phyloP scores from a whole-genome alignment of 1,140 invertebrate species.

The Eciton burchellii region DNA sequence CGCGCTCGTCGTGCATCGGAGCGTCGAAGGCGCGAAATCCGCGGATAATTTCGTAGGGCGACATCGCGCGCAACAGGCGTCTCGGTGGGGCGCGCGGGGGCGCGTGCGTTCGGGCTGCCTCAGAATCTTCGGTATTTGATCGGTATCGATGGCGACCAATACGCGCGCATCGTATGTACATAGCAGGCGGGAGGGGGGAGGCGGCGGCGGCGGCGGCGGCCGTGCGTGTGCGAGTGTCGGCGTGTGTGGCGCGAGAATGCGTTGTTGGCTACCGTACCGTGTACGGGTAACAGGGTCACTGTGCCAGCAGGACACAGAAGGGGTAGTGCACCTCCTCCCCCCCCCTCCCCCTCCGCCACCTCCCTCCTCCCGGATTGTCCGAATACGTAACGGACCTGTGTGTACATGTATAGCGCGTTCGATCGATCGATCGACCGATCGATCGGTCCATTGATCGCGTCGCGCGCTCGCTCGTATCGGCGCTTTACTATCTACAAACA shows the following conservation, averaged over 20 bases:
- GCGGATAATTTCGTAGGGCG: conserved; percentile 71
- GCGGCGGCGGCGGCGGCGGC: no score
- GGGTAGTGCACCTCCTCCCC: conserved; percentile 67
- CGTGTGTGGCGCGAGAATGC: conserved; percentile 65
- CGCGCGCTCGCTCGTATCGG: conserved; percentile 35
- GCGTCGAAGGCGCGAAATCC: conserved; percentile 63
- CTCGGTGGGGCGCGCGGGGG: conserved; percentile 66
- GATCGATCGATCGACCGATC: conserved; percentile 61
- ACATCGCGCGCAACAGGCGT: conserved; percentile 79
- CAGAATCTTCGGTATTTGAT: conserved; percentile 83
- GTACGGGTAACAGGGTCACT: conserved; percentile 77
- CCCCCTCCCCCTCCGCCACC: conserved; percentile 48
- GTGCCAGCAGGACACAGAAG: conserved; percentile 76
- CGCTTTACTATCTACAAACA: conserved; percentile 71
- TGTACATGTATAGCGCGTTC: conserved; percentile 39
- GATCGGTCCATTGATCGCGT: conserved; percentile 71
- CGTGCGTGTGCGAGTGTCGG: conserved; percentile 47
- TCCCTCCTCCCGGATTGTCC: conserved; percentile 61
- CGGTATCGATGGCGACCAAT: conserved; percentile 76
- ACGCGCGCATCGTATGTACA: conserved; percentile 66
- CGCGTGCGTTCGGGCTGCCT: conserved; percentile 77
- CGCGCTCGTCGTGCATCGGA: conserved; percentile 31
- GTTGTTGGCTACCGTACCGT: conserved; percentile 53
- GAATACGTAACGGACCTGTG: conserved; percentile 66
- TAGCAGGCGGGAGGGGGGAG: conserved; percentile 45